Evolutionary conservation across 2,888 invertebrate genomes (phyloP).

Genomic region (Pterostichus madidus): DNA sequence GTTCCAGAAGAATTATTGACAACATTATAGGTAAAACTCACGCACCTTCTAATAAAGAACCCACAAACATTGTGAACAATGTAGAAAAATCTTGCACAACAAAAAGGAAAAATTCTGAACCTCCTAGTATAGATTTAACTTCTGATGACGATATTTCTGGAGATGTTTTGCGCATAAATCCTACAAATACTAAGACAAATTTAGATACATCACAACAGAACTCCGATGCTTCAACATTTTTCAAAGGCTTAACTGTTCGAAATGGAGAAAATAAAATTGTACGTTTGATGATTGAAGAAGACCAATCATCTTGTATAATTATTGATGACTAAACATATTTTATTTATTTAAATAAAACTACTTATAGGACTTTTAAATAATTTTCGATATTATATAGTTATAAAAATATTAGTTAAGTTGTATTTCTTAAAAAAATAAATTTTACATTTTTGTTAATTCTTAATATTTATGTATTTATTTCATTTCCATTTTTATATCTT

Average conservation of each 20-base stretch:
- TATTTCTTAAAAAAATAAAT: constrained; percentile 20
- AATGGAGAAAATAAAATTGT: neutral
- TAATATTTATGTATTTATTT: constrained; percentile 34
- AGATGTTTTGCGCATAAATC: neutral
- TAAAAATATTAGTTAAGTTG: neutral
- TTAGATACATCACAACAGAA: neutral
- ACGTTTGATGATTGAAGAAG: neutral
- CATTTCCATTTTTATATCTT: constrained; percentile 58
- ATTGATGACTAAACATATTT: constrained; percentile 6
- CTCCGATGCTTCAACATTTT: neutral
- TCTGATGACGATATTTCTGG: neutral
- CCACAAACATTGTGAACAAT: neutral
- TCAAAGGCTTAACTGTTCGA: neutral
- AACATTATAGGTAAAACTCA: no score
- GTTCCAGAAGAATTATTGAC: no score
- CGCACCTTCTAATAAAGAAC: neutral
- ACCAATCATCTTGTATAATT: neutral
- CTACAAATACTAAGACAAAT: neutral
- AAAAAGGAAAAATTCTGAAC: constrained; percentile 3
- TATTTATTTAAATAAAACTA: neutral
- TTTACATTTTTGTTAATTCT: neutral
- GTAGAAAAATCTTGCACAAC: neutral
- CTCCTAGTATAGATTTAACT: neutral
- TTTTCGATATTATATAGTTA: neutral
- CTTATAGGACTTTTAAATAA: no score